Evolutionary conservation across 2,797 vertebrate genomes (phyloP), one percentile per base, ranked within the genome.

Genomic region (Pseudomugil gertrudae): DNA sequence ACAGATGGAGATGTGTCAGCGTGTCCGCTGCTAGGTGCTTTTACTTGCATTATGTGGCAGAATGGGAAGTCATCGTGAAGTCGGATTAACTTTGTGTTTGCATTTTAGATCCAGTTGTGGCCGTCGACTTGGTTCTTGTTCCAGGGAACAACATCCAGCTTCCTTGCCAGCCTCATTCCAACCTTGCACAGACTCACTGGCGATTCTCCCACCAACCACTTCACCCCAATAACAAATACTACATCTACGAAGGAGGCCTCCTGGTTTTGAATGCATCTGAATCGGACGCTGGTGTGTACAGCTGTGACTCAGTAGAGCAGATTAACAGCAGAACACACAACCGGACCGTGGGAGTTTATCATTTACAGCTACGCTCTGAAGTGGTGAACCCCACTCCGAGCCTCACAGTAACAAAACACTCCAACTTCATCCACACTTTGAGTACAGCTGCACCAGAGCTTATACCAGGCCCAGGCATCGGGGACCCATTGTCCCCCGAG

Each of bases 181-280:
- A 92, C 81, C 77, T 94, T 84, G 94, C 94, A 0, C 70, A 79
- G 21, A 52, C 91, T 8, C 61, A 66, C 53, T 95, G 95, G 94
- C 75, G 48, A 7, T 91, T 92, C n/a, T 74, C 81, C 0, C 79
- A 82, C 45, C 88, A 76, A 68, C 74, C 51, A 1, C 84, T 95
- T 58, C 74, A 19, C 53, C 63, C 92, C 40, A 64, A 83, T 69
- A 27, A 68, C 14, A 94, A 92, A 69, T 90, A 93, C 72, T 87
- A 91, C 73, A 80, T 93, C 69, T 91, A 84, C 57, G 63, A 57
- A 0, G 77, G 80, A 11, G 89, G 92, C n/a, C 80, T 94, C 29
- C 81, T 93, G 33, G 78, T 95, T 57, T 75, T 92, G 50, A 89
- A 88, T 0, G 65, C 88, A 36, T 87, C 91, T 0, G 32, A 29